Evolutionary conservation across 2,113 vertebrate genomes (phyloP), one percentile per base, ranked within the genome.

Genomic region (Nyctereutes procyonoides): DNA sequence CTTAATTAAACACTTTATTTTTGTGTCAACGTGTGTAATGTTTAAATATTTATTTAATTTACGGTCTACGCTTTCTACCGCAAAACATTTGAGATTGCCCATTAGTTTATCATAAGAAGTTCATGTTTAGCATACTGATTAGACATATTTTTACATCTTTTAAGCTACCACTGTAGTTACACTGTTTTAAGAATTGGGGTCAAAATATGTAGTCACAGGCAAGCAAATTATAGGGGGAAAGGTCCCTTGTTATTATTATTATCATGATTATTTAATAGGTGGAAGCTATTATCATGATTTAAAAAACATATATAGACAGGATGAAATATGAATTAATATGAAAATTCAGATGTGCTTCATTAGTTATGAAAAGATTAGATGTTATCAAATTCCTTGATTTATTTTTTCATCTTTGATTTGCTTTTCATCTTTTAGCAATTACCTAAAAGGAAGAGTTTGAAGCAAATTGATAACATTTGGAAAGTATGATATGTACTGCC

Each of bases 341-440:
- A 90, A 98, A 98, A 95, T 93, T 86, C 24, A 51, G 62, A 95
- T 92, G 91, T 43, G 73, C 88, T 98, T 98, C 43, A 96, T 90
- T 77, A 24, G 5, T 90, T 65, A 55, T 24, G 53, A 60, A 91
- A 91, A 84, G 17, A 76, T 90, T 53, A 38, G 48, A 65, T 77
- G 10, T 76, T 94, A 28, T 82, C 17, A 94, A 60, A 56, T 90
- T 19, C 48, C 4, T 90, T 88, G 12, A 86, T 83, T 93, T 74
- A 86, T 15, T 93, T 55, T 55, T 58, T 95, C 26, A 43, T 19
- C 48, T 3, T 90, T 88, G 10, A 86, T 83, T 93, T 82, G 82
- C 13, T 93, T 55, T 58, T 95, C 26, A 19, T 87, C 71, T 83
- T 95, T 97, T 88, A 30, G 43, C 4, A 65, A 17, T 93, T 81